Conservation (phyloP, 2,888 invertebrate species). For the Aleiodes leptofemur region DNA sequence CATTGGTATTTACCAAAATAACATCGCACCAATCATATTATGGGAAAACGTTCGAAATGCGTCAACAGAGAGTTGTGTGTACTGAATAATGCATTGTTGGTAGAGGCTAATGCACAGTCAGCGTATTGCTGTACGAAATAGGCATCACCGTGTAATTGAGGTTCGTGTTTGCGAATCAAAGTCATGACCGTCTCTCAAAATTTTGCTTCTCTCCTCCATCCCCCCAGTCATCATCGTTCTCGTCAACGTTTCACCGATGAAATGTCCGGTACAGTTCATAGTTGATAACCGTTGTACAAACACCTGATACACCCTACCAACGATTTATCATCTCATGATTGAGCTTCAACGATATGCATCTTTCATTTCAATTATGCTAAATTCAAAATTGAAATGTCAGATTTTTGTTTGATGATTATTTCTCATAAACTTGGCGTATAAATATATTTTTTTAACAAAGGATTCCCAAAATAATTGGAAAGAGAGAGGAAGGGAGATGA, state of each 20-base stretch:
- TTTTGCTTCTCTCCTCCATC: conserved; percentile 36
- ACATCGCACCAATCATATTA: conserved; percentile 67
- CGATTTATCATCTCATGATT: conserved; percentile 31
- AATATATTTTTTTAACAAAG: background rate
- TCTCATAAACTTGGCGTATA: too few species aligned
- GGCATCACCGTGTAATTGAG: conserved; percentile 71
- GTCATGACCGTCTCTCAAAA: conserved; percentile 66
- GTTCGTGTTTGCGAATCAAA: conserved; percentile 75
- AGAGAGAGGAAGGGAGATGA: background rate
- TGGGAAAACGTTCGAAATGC: conserved; percentile 70
- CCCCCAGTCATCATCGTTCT: conserved; percentile 41
- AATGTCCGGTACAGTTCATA: conserved; percentile 43
- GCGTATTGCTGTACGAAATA: conserved; percentile 62
- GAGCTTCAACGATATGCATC: background rate
- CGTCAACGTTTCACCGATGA: conserved; percentile 49
- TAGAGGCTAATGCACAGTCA: conserved; percentile 75
- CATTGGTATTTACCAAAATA: conserved; percentile 59
- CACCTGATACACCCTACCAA: conserved; percentile 35
- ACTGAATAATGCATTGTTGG: conserved; percentile 75
- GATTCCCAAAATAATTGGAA: background rate
- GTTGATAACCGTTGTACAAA: conserved; percentile 40
- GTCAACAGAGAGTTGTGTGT: conserved; percentile 61
- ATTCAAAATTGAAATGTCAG: background rate
- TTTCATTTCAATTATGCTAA: conserved; percentile 8
- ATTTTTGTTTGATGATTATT: background rate